A percentile compares a stretch with the other conserved stretches of the same genome.
Conservation (phyloP, 2,797 vertebrate genomes). For the Bradypodion pumilum region DNA sequence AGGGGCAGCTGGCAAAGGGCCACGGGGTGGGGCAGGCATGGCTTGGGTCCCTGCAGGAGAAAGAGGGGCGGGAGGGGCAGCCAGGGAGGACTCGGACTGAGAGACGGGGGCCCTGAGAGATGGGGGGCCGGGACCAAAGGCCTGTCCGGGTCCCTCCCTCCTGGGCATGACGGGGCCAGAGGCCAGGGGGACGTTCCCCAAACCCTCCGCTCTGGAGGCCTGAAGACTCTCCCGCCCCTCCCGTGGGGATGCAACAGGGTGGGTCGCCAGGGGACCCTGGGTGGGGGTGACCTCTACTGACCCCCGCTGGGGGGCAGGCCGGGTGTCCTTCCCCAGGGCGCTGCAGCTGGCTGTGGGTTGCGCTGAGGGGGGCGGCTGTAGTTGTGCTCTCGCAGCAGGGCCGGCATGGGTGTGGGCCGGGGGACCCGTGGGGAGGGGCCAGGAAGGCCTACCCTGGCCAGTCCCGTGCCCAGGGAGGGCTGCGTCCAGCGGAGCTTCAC, state of each 20-base stretch:
- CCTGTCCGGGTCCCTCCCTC: slow-evolving; percentile 23
- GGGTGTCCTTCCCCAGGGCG: slow-evolving; percentile 44
- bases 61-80: slow-evolving; percentile 29
- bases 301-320: slow-evolving; percentile 51
- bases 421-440: slow-evolving; percentile 59
- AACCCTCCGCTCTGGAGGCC: no score
- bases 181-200: no score
- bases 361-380: slow-evolving; percentile 74
- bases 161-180: no score
- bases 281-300: slow-evolving; percentile 37
- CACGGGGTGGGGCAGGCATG: background rate
- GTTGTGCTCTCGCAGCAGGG: slow-evolving; percentile 78
- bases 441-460: slow-evolving; percentile 72
- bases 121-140: slow-evolving; percentile 7
- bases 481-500: slow-evolving; percentile 66
- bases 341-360: slow-evolving; percentile 58
- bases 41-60: slow-evolving; percentile 34
- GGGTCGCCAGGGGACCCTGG: background rate
- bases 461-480: slow-evolving; percentile 78
- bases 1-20: slow-evolving; percentile 42
- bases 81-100: no score
- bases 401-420: slow-evolving; percentile 73
- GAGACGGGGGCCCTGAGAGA: background rate
- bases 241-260: no score
- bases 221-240: no score